Conservation (phyloP, 2,888 invertebrate genomes). For the Cephus nigrinus region DNA sequence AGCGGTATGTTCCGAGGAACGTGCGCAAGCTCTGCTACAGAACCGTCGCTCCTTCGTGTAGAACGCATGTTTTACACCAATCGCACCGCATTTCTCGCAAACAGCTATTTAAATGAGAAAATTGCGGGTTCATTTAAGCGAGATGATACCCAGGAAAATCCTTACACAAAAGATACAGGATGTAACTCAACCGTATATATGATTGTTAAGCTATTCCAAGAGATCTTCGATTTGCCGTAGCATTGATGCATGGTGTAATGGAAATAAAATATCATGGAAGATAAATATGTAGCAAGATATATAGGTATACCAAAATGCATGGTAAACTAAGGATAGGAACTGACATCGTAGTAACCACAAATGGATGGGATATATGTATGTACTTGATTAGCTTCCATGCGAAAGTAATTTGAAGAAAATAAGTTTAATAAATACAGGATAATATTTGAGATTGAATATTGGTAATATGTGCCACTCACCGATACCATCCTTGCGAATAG, state of each 20-base stretch:
- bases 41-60: constrained; percentile 85
- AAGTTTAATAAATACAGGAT: constrained; percentile 20
- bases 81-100: constrained; percentile 86
- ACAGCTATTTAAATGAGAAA: constrained; percentile 70
- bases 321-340: background rate
- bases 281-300: background rate
- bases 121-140: background rate
- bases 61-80: constrained; percentile 88
- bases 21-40: constrained; percentile 84
- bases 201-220: no score
- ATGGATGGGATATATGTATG: background rate
- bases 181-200: background rate
- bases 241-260: background rate
- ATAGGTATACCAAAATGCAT: background rate
- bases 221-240: no score
- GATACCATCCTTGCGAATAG: constrained; percentile 89
- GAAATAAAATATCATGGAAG: background rate
- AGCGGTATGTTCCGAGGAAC: constrained; percentile 63
- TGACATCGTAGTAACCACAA: background rate
- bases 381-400: background rate
- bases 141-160: background rate
- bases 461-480: constrained; percentile 71
- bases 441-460: constrained; percentile 1
- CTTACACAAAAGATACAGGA: background rate
- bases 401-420: background rate